A percentile compares a stretch with the other conserved stretches of the same genome.
Evolutionary conservation across 2,113 vertebrate genomes (phyloP).

Genomic region (Scomber japonicus): DNA sequence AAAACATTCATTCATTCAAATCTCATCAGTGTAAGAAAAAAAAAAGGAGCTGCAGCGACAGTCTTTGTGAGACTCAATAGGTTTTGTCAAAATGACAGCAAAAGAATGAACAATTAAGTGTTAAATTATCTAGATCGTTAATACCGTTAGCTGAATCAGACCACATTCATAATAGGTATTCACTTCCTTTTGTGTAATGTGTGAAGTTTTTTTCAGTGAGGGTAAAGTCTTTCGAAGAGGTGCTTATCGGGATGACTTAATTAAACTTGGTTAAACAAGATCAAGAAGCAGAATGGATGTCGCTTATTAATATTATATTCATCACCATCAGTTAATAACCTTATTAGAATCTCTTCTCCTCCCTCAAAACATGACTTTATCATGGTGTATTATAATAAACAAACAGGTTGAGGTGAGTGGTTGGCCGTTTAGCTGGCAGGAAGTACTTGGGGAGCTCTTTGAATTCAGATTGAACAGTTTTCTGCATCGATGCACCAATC

Average conservation of each 20-base stretch:
- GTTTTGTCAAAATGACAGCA: neutral
- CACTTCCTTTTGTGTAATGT: neutral
- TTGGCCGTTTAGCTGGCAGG: neutral
- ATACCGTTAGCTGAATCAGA: neutral
- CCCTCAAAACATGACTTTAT: neutral
- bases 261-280: constrained; percentile 37
- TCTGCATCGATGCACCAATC: neutral
- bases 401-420: neutral
- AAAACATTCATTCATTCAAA: neutral
- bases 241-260: constrained; percentile 16
- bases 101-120: neutral
- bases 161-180: neutral
- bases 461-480: constrained; percentile 6
- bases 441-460: neutral
- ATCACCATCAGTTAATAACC: constrained; percentile 23
- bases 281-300: constrained; percentile 10
- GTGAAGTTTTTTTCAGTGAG: constrained; percentile 1
- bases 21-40: neutral
- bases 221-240: constrained; percentile 2
- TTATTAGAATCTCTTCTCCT: neutral
- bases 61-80: neutral
- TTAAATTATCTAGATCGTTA: constrained; percentile 1
- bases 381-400: neutral
- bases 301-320: constrained; percentile 25
- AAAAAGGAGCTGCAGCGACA: neutral